Base-by-base conservation (phyloP, 1,140 invertebrate genomes). In the Philaenus spumarius region DNA sequence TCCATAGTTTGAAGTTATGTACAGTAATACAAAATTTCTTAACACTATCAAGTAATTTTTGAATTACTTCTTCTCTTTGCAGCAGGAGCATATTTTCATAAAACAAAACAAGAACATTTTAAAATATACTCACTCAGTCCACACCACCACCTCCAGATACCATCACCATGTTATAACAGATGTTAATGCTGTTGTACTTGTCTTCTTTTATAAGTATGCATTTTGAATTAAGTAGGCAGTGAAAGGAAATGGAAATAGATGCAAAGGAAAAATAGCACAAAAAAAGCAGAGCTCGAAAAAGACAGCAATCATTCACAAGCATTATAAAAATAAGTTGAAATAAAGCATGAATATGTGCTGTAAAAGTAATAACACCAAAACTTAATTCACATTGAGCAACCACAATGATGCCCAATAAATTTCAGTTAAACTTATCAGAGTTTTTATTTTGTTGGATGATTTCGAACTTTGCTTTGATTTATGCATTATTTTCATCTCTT, bases 331-430 rank as follows among this genome's bases (percentile, higher is more conserved):
- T 22, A 54, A 62, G 51, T 34, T 55, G 19, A 62, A 40, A 45
- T 48, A 61, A 26, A 58, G 24, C 26, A 30, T 30, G 26, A 30
- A 30, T 30, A 30, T 30, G 26, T 30, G 26, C 26, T 37, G 30
- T 19, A 19, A 11, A 39, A 39, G 30, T 30, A 30, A 30, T 30
- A 30, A 30, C 26, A 30, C 26, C 26, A 9, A 30, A 30, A 3
- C 26, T 4, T 30, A 30, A 43, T 43, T 17, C 50, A 53, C 60
- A 62, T 62, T 62, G 60, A 62, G 60, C 60, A 55, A 51, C 39
- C n/a, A 54, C 24, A 52, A n/a, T 57, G 59, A 67, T 63, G 70
- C 71, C 71, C 70, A 72, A 72, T 72, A 72, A 72, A 72, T 64
- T 71, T 68, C 15, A 35, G 46, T 59, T 34, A 23, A 24, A 48